Evolutionary conservation across 2,888 invertebrate genomes (phyloP), one percentile per base, ranked within the genome.

Genomic region (Drosophila limbata): DNA sequence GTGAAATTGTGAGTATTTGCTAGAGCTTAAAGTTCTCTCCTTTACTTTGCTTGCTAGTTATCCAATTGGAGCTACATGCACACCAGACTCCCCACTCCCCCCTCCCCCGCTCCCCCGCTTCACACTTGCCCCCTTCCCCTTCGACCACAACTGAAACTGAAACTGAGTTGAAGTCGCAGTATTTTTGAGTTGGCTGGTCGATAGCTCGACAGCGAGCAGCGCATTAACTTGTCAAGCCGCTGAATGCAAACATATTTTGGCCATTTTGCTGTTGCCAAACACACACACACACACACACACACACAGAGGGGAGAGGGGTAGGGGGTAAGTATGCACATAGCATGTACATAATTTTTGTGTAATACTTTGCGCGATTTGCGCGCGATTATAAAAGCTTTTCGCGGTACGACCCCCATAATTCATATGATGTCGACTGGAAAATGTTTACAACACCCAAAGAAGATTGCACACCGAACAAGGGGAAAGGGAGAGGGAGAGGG

Each of bases 331-430:
- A 44, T 67, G 70, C 64, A 64, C 68, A 63, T 50, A 64, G 81
- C 80, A 77, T 78, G 86, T 88, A 84, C 88, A 89, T 91, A 87
- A 91, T 90, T 89, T 88, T 80, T 78, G 88, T 78, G 88, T 90
- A 89, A 84, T 87, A 81, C 81, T 83, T 85, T 86, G 90, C 90
- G 83, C 91, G 90, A 91, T 91, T 91, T 91, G 91, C 75, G 81
- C 83, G 79, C 91, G 91, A 90, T 91, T 91, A 91, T 91, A 91
- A 91, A 91, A 91, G 91, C 91, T 91, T 91, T 91, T 91, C 85
- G 91, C 91, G 90, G 91, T 91, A 91, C 91, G 89, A 88, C 90
- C 85, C 83, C 81, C 83, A 91, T 91, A 91, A 91, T 91, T 91
- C 91, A 91, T 90, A 85, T 79, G 86, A 86, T 86, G 88, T 88